These are phyloP conservation scores for Chamaedrilus cognettii DNA, from an alignment of 2,888 invertebrate genomes.

Conservation along the genomic window DNA sequence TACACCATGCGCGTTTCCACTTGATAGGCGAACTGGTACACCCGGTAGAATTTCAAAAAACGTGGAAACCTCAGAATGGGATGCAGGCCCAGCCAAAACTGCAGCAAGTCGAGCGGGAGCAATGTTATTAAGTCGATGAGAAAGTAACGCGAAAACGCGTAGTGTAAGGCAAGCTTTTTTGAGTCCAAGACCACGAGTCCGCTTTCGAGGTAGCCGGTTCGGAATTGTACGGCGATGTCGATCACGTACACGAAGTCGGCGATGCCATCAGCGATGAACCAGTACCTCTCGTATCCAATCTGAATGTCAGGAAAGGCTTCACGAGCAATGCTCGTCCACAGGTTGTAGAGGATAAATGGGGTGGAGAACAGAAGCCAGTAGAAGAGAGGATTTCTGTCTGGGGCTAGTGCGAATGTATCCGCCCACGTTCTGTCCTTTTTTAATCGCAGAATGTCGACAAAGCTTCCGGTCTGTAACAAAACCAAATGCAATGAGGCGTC, in stretches of 20 bases:
- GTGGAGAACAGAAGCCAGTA: conserved; percentile 92
- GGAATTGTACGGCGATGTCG: conserved; percentile 87
- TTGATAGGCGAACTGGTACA: conserved; percentile 85
- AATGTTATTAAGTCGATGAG: conserved; percentile 81
- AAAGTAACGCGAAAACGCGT: conserved; percentile 81
- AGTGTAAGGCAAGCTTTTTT: conserved; percentile 85
- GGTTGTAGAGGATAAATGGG: conserved; percentile 86
- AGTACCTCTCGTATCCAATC: conserved; percentile 43
- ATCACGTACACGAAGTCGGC: conserved; percentile 85
- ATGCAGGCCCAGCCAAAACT: conserved; percentile 70
- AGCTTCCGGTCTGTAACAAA: too few relatives aligned
- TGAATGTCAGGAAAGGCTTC: conserved; percentile 93
- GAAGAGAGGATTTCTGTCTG: conserved; percentile 94
- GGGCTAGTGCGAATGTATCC: conserved; percentile 73
- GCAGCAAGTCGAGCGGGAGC: conserved; percentile 83
- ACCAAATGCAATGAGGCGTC: too few relatives aligned
- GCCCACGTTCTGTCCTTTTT: not conserved
- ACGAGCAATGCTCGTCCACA: conserved; percentile 93
- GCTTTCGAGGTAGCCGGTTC: conserved; percentile 93
- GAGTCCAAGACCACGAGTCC: conserved; percentile 93
- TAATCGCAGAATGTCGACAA: too few relatives aligned
- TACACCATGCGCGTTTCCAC: conserved; percentile 94
- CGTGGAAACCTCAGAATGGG: conserved; percentile 75
- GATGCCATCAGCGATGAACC: conserved; percentile 69
- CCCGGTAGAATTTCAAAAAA: conserved; percentile 73